Evolutionary conservation across 2,888 invertebrate species (phyloP).

Genomic region (Pelosia muscerda): DNA sequence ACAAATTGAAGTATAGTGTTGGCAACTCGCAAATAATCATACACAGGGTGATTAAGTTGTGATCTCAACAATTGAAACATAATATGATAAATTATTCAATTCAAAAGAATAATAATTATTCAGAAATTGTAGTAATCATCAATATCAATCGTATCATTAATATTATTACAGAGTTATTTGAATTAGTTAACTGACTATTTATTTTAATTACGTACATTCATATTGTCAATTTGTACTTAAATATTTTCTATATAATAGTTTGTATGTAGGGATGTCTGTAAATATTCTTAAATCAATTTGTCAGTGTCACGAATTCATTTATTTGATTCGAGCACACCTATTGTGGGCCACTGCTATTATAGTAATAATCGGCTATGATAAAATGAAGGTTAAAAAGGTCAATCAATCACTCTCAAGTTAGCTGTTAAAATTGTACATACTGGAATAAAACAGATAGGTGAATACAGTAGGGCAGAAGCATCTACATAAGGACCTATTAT

Average conservation of each 20-base stretch:
- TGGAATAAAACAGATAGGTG: neutral
- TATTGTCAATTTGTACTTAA: neutral
- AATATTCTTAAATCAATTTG: conserved; percentile 9
- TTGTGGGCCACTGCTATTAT: conserved; percentile 11
- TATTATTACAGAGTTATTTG: neutral
- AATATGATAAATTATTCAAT: conserved; percentile 25
- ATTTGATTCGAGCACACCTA: neutral
- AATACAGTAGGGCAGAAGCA: too few relatives aligned
- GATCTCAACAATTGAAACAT: conserved; percentile 61
- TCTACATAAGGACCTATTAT: too few relatives aligned
- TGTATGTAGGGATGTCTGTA: conserved; percentile 8
- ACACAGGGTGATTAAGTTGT: conserved; percentile 72
- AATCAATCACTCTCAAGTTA: conserved; percentile 2
- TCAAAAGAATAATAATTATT: neutral
- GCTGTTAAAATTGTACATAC: neutral
- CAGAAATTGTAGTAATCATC: neutral
- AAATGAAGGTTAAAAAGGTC: neutral
- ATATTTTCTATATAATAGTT: conserved; percentile 2
- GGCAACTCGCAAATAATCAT: conserved; percentile 81
- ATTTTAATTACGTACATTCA: neutral
- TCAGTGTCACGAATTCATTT: conserved; percentile 17
- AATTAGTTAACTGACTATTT: neutral
- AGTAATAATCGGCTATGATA: conserved; percentile 2
- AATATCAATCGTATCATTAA: neutral
- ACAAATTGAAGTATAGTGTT: conserved; percentile 76